These are phyloP conservation scores for Lamellibrachia luymesi DNA, from an alignment of 1,140 invertebrate species.

Conservation along the genomic window DNA sequence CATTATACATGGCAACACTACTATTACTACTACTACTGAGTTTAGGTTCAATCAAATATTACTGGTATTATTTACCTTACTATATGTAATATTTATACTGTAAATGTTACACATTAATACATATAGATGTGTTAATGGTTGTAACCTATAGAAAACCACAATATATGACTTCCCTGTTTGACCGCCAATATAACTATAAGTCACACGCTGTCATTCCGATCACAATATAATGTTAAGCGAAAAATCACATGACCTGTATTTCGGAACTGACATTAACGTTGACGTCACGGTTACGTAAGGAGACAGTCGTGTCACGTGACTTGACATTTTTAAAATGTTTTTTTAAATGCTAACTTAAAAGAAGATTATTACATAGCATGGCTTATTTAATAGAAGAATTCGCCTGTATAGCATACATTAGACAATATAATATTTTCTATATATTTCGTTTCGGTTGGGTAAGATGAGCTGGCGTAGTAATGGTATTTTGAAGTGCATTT, in stretches of 20 bases:
- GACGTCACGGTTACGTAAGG: too few relatives aligned
- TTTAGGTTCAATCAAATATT: too few relatives aligned
- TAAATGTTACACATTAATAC: background rate
- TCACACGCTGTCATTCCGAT: background rate
- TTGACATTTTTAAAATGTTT: background rate
- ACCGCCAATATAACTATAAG: background rate
- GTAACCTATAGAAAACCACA: background rate
- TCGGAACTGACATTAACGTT: background rate
- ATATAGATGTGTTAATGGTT: background rate
- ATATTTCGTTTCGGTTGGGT: too few relatives aligned
- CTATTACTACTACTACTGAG: too few relatives aligned
- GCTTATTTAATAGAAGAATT: background rate
- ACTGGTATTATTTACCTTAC: too few relatives aligned
- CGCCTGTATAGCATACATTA: background rate
- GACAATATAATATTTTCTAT: background rate
- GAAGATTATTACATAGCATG: background rate
- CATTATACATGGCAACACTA: too few relatives aligned
- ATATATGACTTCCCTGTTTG: background rate
- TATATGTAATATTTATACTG: background rate
- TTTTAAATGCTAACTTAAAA: background rate
- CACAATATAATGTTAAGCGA: background rate
- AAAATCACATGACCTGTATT: background rate
- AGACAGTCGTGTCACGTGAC: background rate
- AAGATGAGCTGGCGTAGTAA: too few relatives aligned
- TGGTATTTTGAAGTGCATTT: too few relatives aligned